Conservation (phyloP, 1,140 invertebrate genomes). For the Saccostrea echinata region DNA sequence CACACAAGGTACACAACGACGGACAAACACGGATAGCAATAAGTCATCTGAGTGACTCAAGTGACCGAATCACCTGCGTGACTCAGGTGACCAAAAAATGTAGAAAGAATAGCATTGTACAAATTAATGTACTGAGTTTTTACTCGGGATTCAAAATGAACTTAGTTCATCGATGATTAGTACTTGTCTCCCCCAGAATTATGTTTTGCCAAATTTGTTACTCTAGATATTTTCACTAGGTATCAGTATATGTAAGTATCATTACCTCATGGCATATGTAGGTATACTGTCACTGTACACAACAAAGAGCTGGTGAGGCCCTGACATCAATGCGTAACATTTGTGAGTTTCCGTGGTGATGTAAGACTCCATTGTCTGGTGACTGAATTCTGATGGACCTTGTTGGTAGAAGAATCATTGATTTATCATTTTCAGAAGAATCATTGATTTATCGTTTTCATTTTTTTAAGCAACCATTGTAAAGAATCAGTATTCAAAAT, state of each 20-base stretch:
- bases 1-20: too few relatives aligned
- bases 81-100: not conserved
- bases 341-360: conserved; percentile 92
- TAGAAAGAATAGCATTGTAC: not conserved
- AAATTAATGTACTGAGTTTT: too few relatives aligned
- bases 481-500: too few relatives aligned
- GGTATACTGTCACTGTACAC: conserved; percentile 75
- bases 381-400: conserved; percentile 72
- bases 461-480: too few relatives aligned
- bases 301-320: conserved; percentile 75
- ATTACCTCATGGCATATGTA: conserved; percentile 79
- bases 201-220: not conserved
- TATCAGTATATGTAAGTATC: too few relatives aligned
- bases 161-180: not conserved
- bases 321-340: conserved; percentile 83
- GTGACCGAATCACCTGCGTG: too few relatives aligned
- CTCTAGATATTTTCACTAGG: too few relatives aligned
- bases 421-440: not conserved
- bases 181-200: too few relatives aligned
- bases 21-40: too few relatives aligned
- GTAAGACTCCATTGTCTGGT: conserved; percentile 85
- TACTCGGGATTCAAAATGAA: not conserved
- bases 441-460: not conserved
- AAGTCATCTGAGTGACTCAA: too few relatives aligned
- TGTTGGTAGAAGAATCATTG: not conserved